Evolutionary conservation across 1,140 invertebrate genomes (phyloP), one percentile per base, ranked within the genome.

Genomic region (Drosophila pallidifrons): DNA sequence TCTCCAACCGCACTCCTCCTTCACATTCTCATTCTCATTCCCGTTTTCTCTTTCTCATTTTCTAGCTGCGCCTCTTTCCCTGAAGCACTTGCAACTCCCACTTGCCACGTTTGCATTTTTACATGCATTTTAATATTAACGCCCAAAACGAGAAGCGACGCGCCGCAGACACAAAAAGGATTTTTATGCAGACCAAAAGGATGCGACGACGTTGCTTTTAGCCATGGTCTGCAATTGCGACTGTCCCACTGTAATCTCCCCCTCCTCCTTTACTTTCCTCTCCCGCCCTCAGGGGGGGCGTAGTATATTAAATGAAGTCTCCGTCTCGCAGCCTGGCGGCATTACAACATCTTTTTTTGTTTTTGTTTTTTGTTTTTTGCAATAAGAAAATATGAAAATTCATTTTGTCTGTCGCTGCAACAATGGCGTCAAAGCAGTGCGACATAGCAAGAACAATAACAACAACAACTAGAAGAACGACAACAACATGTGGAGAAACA

Each of bases 61-160:
- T 58, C 47, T 60, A 16, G 11, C 8, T 45, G n/a, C 5, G 5
- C 30, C 15, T 10, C 32, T 43, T 25, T 28, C 16, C n/a, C n/a
- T 28, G 10, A n/a, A 6, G 45, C 45, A 49, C 59, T 32, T 55
- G 35, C 59, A 54, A 47, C 15, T 59, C 59, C 41, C 63, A 41
- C 54, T 54, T 55, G 61, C 64, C 65, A 71, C 66, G 67, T 66
- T 60, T 80, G 83, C 85, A 88, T 88, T 88, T 88, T 82, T 89
- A 60, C 83, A 88, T 88, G 83, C 83, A 89, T 88, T 88, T 88
- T 88, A 83, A 83, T 88, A 88, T 80, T 72, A 88, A 89, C 80
- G 83, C 73, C 79, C 81, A 65, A 74, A 85, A 85, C 75, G 77
- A 80, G 81, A 80, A 64, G 75, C 81, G 80, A 77, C 80, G 80